These are phyloP conservation scores for Pelecanus crispus DNA, from an alignment of 2,113 vertebrate genomes.

Conservation along the genomic window DNA sequence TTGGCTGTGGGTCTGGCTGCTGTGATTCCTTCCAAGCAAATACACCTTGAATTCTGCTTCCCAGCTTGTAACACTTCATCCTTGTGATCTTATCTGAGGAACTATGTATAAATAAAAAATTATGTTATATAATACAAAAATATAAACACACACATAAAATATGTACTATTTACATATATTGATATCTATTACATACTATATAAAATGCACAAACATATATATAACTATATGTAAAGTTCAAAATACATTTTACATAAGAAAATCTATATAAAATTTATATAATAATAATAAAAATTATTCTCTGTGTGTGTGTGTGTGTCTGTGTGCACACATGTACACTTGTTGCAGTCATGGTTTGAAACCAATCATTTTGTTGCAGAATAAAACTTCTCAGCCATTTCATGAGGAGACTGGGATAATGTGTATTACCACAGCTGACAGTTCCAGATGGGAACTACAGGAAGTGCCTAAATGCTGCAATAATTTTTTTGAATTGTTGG, in stretches of 20 bases:
- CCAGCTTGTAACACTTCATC: neutral
- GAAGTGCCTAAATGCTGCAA: neutral
- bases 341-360: neutral
- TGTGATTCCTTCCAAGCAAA: neutral
- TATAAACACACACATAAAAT: neutral
- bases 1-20: neutral
- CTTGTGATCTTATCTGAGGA: neutral
- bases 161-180: neutral
- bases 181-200: neutral
- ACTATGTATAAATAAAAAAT: neutral
- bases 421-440: neutral
- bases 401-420: neutral
- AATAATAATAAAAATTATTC: neutral
- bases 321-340: accelerated
- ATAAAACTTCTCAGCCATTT: neutral
- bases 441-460: neutral
- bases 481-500: neutral
- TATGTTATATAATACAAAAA: neutral
- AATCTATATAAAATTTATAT: neutral
- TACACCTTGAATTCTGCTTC: neutral
- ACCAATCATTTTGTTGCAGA: neutral
- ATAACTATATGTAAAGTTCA: neutral
- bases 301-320: too few relatives aligned
- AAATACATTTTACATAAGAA: neutral
- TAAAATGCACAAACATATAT: neutral